Evolutionary conservation across 2,113 vertebrate species (phyloP).

Genomic region (Passer domesticus): DNA sequence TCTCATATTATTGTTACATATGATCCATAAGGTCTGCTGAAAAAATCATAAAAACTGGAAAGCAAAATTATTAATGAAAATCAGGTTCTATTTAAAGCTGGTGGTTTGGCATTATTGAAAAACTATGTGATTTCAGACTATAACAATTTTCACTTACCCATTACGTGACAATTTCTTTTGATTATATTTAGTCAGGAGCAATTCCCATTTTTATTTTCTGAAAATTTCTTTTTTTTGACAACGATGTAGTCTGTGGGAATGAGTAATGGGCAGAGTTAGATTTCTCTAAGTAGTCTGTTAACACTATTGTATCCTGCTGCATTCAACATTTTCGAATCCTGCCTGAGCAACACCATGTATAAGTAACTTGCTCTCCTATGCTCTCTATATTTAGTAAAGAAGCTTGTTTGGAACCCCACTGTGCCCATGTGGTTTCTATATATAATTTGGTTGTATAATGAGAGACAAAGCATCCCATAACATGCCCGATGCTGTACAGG

Average conservation of each 20-base stretch:
- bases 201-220: slow-evolving; percentile 31
- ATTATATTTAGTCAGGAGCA: slow-evolving; percentile 46
- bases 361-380: slow-evolving; percentile 2
- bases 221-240: neutral
- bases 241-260: neutral
- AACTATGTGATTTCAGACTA: slow-evolving; percentile 28
- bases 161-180: slow-evolving; percentile 39
- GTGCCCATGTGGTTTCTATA: slow-evolving; percentile 55
- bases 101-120: slow-evolving; percentile 53
- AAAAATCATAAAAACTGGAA: slow-evolving; percentile 37
- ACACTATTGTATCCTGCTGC: neutral
- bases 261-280: neutral
- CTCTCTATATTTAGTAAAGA: slow-evolving; percentile 58
- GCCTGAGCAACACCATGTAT: neutral
- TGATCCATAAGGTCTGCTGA: neutral
- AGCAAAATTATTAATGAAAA: slow-evolving; percentile 47
- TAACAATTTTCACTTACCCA: slow-evolving; percentile 31
- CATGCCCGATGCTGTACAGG: neutral
- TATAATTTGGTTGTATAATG: slow-evolving; percentile 35
- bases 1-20: slow-evolving; percentile 12
- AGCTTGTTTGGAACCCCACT: slow-evolving; percentile 25
- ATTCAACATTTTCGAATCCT: neutral
- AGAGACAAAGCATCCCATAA: slow-evolving; percentile 35
- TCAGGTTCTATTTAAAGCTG: slow-evolving; percentile 44
- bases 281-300: neutral